These are phyloP conservation scores for Podilymbus podiceps DNA, from an alignment of 2,113 vertebrate species.

Conservation along the genomic window DNA sequence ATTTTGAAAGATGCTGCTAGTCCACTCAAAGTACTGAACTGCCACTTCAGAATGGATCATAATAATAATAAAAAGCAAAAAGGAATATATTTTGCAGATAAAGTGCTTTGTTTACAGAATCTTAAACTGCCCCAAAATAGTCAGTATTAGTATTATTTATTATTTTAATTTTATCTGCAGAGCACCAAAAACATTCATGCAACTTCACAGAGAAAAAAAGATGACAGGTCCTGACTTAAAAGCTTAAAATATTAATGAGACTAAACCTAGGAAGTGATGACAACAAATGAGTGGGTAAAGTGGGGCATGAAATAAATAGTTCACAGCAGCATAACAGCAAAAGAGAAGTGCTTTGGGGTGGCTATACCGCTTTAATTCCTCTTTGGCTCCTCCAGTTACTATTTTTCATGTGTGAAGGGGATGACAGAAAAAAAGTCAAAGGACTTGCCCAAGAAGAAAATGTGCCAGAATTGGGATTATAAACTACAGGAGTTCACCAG, in stretches of 20 bases:
- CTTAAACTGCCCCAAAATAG: background rate
- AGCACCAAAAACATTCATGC: background rate
- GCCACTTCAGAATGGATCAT: slow-evolving; percentile 7
- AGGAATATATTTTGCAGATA: background rate
- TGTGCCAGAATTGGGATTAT: background rate
- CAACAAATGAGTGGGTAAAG: background rate
- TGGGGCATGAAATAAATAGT: background rate
- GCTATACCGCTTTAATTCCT: background rate
- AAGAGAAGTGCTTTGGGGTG: background rate
- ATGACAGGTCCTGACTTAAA: background rate
- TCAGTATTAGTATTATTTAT: slow-evolving; percentile 23
- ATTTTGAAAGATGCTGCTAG: slow-evolving; percentile 13
- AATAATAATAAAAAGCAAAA: background rate
- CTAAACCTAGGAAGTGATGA: background rate
- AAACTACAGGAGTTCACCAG: background rate
- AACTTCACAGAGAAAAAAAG: background rate
- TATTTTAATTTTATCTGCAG: slow-evolving; percentile 27
- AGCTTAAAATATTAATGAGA: slow-evolving; percentile 13
- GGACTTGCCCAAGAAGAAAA: background rate
- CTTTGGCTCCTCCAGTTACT: background rate
- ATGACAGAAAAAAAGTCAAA: background rate
- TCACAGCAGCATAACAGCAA: background rate
- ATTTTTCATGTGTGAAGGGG: background rate
- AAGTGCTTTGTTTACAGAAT: background rate
- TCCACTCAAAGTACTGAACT: background rate